These are phyloP conservation scores for Coregonus clupeaformis DNA, from an alignment of 2,113 vertebrate species.

Conservation along the genomic window DNA sequence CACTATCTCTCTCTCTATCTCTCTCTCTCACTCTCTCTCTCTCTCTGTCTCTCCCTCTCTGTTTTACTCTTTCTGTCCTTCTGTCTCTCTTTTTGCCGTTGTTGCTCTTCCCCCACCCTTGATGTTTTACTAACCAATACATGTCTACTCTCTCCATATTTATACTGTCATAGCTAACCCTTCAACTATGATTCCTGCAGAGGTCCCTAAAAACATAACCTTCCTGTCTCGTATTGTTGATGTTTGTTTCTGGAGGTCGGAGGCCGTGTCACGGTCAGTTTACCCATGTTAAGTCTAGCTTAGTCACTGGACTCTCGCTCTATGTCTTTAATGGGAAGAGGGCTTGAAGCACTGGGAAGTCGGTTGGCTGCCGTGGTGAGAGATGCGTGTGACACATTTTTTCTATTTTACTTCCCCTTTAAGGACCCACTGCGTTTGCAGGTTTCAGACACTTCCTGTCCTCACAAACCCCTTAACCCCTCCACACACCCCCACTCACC, in stretches of 20 bases:
- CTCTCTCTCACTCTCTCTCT: neutral
- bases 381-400: constrained; percentile 57
- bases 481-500: no score
- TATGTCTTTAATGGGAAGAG: constrained; percentile 73
- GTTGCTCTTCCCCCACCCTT: neutral
- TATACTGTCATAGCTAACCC: neutral
- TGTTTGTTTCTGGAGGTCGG: neutral
- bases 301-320: constrained; percentile 26
- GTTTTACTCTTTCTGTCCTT: neutral
- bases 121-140: constrained; percentile 1
- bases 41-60: no score
- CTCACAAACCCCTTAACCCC: no score
- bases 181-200: neutral
- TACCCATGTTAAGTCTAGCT: neutral
- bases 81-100: neutral
- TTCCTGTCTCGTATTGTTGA: neutral
- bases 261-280: neutral
- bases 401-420: constrained; percentile 39
- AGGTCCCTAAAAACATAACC: neutral
- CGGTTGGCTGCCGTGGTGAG: constrained; percentile 74
- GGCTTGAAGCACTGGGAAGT: constrained; percentile 75
- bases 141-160: no score
- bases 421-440: constrained; percentile 14
- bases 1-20: neutral
- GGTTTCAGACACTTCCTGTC: constrained; percentile 1